Percentiles rank a stretch among this genome's conserved stretches.
phyloP scores from a whole-genome alignment of 2,797 vertebrate genomes.

The Argentina silus region DNA sequence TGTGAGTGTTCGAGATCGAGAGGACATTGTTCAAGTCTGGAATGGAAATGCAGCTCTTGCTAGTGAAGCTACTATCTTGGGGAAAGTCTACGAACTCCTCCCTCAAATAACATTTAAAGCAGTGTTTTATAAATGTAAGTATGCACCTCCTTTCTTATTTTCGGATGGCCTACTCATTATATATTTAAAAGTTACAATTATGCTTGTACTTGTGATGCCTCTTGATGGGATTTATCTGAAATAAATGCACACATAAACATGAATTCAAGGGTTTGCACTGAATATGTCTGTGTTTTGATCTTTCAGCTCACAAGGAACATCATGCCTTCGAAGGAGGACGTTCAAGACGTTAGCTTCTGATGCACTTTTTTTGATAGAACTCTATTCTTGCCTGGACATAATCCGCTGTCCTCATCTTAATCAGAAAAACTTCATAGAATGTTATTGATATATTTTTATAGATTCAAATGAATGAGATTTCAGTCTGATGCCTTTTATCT shows the following conservation, averaged over 20 bases:
- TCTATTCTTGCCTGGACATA: slow-evolving; percentile 51
- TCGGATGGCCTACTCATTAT: no score
- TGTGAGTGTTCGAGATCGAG: slow-evolving; percentile 87
- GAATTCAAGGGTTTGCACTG: slow-evolving; percentile 25
- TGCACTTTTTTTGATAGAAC: slow-evolving; percentile 53
- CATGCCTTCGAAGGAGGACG: slow-evolving; percentile 91
- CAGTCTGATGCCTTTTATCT: slow-evolving; percentile 42
- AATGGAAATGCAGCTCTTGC: slow-evolving; percentile 86
- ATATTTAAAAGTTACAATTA: no score
- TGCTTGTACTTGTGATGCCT: no score
- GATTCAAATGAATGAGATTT: slow-evolving; percentile 61
- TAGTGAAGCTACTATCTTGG: slow-evolving; percentile 85
- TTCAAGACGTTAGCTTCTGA: slow-evolving; percentile 80
- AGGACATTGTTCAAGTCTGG: slow-evolving; percentile 92
- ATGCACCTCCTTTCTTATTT: slow-evolving; percentile 24
- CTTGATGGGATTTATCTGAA: no score
- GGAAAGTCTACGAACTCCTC: slow-evolving; percentile 88
- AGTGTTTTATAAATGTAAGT: slow-evolving; percentile 95
- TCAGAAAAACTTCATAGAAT: slow-evolving; percentile 40
- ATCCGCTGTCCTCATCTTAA: slow-evolving; percentile 47
- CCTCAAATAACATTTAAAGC: slow-evolving; percentile 88
- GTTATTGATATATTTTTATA: slow-evolving; percentile 71
- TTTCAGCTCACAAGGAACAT: slow-evolving; percentile 92
- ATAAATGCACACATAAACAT: background rate
- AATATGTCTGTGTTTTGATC: slow-evolving; percentile 42